Evolutionary conservation across 1,140 invertebrate species (phyloP).

Genomic region (Brachionus angularis): DNA sequence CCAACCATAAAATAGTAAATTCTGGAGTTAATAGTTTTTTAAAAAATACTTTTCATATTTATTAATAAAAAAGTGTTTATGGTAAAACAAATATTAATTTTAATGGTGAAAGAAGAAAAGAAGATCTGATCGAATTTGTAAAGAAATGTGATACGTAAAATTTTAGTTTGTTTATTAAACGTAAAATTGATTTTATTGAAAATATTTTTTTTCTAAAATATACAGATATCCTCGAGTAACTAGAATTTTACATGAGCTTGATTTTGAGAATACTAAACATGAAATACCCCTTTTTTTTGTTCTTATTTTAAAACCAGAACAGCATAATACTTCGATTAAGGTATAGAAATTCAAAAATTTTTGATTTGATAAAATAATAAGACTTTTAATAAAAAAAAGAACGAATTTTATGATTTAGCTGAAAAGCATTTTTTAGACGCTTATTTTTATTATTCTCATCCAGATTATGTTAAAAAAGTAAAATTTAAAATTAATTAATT

Average conservation of each 20-base stretch:
- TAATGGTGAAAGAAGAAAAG: conserved; percentile 24
- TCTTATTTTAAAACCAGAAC: conserved; percentile 13
- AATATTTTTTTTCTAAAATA: not conserved
- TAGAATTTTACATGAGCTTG: conserved; percentile 10
- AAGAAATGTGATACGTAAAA: conserved; percentile 15
- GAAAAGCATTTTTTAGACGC: conserved; percentile 43
- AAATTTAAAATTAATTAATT: not conserved
- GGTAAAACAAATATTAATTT: not conserved
- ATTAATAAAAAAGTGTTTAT: conserved; percentile 12
- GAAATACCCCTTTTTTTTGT: conserved; percentile 29
- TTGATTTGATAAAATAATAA: not conserved
- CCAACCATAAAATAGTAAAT: conserved; percentile 42
- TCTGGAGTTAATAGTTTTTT: not conserved
- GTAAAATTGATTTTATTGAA: not conserved
- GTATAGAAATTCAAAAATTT: not conserved
- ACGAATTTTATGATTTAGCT: conserved; percentile 26
- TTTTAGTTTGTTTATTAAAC: not conserved
- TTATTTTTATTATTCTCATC: conserved; percentile 39
- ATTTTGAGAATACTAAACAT: conserved; percentile 40
- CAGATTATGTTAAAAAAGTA: conserved; percentile 30
- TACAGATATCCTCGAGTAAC: conserved; percentile 3
- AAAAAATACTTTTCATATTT: not conserved
- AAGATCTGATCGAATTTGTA: conserved; percentile 38
- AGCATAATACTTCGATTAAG: conserved; percentile 1
- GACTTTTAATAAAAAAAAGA: conserved; percentile 1